Conservation (phyloP, 2,888 invertebrate species). For the Clostera curtula region DNA sequence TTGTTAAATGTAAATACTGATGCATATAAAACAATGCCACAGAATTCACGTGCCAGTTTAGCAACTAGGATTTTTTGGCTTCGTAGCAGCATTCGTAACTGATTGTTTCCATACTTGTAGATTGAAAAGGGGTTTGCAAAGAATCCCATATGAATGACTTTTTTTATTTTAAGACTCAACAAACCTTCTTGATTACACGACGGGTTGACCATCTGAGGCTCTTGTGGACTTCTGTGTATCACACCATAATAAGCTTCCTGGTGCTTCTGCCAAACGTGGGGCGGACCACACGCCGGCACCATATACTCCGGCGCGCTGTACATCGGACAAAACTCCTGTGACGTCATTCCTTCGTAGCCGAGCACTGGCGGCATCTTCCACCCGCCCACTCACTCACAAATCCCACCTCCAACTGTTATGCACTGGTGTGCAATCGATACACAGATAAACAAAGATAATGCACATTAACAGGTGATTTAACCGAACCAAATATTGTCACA, state of each 20-base stretch:
- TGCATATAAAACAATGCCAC: too few relatives aligned
- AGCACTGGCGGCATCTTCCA: constrained; percentile 65
- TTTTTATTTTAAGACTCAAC: constrained; percentile 29
- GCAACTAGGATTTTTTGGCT: too few relatives aligned
- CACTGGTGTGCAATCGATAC: constrained; percentile 29
- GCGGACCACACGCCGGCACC: constrained; percentile 34
- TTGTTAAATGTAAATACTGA: too few relatives aligned
- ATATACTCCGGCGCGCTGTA: constrained; percentile 45
- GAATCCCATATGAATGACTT: too few relatives aligned
- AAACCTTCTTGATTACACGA: constrained; percentile 34
- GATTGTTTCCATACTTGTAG: too few relatives aligned
- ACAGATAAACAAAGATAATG: constrained; percentile 29
- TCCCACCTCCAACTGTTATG: constrained; percentile 36
- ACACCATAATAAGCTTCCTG: constrained; percentile 35
- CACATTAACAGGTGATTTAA: constrained; percentile 46
- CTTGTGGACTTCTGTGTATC: constrained; percentile 33
- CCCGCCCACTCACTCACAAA: constrained; percentile 28
- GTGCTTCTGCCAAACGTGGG: constrained; percentile 50
- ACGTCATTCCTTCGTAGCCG: constrained; percentile 51
- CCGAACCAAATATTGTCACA: constrained; percentile 33
- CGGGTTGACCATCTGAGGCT: constrained; percentile 11
- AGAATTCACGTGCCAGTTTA: too few relatives aligned
- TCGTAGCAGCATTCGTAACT: too few relatives aligned
- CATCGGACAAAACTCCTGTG: constrained; percentile 52
- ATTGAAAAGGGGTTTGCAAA: too few relatives aligned